Evolutionary conservation across 2,888 invertebrate species (phyloP).

Genomic region (Pyrgus malvae): DNA sequence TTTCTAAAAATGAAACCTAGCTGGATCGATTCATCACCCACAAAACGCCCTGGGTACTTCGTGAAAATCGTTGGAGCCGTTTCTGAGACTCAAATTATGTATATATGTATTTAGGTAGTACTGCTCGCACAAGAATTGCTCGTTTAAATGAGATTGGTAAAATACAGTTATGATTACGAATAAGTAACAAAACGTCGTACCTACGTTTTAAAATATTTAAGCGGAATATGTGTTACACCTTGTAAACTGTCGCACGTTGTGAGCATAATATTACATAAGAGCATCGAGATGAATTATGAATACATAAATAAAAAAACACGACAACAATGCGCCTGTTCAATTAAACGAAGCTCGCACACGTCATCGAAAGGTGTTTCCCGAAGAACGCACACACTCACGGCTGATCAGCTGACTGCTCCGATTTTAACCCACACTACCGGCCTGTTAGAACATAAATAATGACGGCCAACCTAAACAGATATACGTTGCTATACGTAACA

Average conservation of each 20-base stretch:
- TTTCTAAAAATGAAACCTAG: too few species aligned
- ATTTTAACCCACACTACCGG: constrained; percentile 79
- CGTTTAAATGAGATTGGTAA: too few species aligned
- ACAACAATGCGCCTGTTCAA: constrained; percentile 80
- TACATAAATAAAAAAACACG: constrained; percentile 50
- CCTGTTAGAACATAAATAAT: constrained; percentile 82
- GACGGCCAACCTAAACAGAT: constrained; percentile 80
- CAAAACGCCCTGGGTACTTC: too few species aligned
- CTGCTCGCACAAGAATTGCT: too few species aligned
- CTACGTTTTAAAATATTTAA: too few species aligned
- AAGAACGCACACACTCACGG: constrained; percentile 69
- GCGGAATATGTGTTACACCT: too few species aligned
- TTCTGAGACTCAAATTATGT: too few species aligned
- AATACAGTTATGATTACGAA: too few species aligned
- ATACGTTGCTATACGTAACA: constrained; percentile 78
- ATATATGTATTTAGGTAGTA: too few species aligned
- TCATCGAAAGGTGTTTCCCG: constrained; percentile 82
- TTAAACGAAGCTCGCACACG: constrained; percentile 78
- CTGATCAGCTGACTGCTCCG: constrained; percentile 81
- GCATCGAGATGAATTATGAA: constrained; percentile 13
- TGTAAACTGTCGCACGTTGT: not conserved
- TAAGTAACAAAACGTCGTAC: too few species aligned
- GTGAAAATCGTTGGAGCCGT: too few species aligned
- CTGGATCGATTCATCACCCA: too few species aligned
- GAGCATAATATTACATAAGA: not conserved